These are phyloP conservation scores for Fragum sueziense DNA, from an alignment of 2,888 invertebrate genomes.

Conservation along the genomic window DNA sequence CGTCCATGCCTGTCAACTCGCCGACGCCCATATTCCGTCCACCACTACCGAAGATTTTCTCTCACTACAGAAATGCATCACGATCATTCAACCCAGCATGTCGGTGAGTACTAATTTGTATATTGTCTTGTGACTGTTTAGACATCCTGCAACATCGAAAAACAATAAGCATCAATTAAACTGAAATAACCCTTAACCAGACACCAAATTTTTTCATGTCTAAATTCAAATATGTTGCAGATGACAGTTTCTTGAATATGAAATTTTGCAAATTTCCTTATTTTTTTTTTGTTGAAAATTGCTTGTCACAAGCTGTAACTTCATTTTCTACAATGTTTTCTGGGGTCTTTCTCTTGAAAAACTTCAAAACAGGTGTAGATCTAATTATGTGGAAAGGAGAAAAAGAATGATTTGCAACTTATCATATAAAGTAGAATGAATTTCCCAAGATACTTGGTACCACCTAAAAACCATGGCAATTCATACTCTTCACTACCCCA, in stretches of 20 bases:
- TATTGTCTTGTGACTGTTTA: neutral
- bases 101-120: constrained; percentile 37
- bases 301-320: neutral
- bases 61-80: constrained; percentile 40
- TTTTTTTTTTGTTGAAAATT: too few species aligned
- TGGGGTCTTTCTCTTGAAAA: neutral
- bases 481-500: too few species aligned
- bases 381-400: too few species aligned
- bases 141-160: neutral
- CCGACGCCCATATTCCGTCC: constrained; percentile 51
- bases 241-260: too few species aligned
- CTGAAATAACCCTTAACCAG: neutral
- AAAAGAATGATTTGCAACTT: too few species aligned
- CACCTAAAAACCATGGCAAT: too few species aligned
- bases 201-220: too few species aligned
- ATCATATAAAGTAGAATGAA: too few species aligned
- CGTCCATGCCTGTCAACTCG: constrained; percentile 33
- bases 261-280: too few species aligned
- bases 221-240: too few species aligned
- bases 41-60: constrained; percentile 45
- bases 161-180: neutral
- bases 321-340: neutral
- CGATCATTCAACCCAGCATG: constrained; percentile 50
- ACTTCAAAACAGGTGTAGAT: neutral
- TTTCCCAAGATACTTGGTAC: too few species aligned